Base-by-base conservation (phyloP, 2,888 invertebrate species). In the Maniola hyperantus region DNA sequence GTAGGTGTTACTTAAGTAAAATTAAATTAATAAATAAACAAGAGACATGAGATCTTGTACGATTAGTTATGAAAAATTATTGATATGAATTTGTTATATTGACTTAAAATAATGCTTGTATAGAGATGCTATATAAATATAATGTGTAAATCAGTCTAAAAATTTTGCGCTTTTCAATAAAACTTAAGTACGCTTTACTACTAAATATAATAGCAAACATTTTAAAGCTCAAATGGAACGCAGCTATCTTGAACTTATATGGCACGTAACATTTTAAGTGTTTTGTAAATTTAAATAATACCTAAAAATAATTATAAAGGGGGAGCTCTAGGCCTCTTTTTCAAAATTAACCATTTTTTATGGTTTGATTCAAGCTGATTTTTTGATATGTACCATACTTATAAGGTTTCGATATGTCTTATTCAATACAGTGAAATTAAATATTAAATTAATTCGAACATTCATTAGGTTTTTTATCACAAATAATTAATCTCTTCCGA, bases 41-140 rank as follows among this genome's bases (percentile, higher is more conserved):
- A 62, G 10, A n/a, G 11, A 34, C 6, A 20, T 51, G 48, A 64
- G 36, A 65, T 64, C 44, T 26, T 46, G 20, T n/a, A 50, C 15
- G 39, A 10, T 6, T 34, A 34, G 5, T 65, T 15, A 53, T 11
- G n/a, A 63, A 53, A 18, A 57, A 10, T 20, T 57, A 57, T 20
- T 57, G 57, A 54, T 54, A 54, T 54, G 34, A 10, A 5, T 15
- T 33, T 4, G 4, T 54, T n/a, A 15, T 15, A 2, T 15, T 34
- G 36, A 54, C 36, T 33, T n/a, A n/a, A n/a, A 54, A 4, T 26
- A 54, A 54, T 34, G 8, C 5, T n/a, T 36, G 18, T 54, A 54
- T 51, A 26, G 1, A 13, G 8, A 48, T 15, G 18, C 7, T 7
- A 26, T 5, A 11, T 50, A 48, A 18, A 36, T 26, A 26, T 33